Percentiles rank a stretch among this genome's conserved stretches.
Conservation (phyloP, 1,140 invertebrate species). For the Diprion similis region DNA sequence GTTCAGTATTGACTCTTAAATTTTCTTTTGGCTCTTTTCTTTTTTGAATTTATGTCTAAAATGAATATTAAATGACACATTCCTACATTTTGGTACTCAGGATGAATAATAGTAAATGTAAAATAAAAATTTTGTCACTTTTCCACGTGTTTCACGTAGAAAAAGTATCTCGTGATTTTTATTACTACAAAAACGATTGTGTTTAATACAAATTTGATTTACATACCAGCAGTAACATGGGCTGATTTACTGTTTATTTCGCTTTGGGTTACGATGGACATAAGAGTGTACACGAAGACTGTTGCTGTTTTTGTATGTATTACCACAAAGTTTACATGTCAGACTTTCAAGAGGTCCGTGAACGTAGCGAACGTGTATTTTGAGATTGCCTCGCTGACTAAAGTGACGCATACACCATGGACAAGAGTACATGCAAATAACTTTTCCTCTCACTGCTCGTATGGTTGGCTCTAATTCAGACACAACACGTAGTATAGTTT, state of each 20-base stretch:
- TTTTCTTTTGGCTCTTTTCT: neutral
- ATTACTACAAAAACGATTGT: too few relatives aligned
- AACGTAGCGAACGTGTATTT: constrained; percentile 57
- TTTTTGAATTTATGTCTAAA: neutral
- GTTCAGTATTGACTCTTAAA: neutral
- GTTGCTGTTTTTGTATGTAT: constrained; percentile 62
- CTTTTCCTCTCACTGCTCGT: constrained; percentile 54
- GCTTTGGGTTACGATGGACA: constrained; percentile 59
- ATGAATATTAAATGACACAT: neutral
- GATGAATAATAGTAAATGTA: neutral
- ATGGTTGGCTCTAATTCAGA: constrained; percentile 55
- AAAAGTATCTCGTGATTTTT: too few relatives aligned
- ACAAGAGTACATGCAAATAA: constrained; percentile 58
- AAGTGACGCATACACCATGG: constrained; percentile 60
- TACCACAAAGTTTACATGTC: constrained; percentile 58
- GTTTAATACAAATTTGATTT: constrained; percentile 19
- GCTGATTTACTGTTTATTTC: constrained; percentile 51
- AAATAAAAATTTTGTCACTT: too few relatives aligned
- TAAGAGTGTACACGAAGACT: constrained; percentile 62
- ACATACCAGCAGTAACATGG: constrained; percentile 37
- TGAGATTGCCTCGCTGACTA: constrained; percentile 59
- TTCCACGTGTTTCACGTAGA: too few relatives aligned
- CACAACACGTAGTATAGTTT: constrained; percentile 54
- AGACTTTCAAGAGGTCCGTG: constrained; percentile 59
- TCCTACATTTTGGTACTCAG: constrained; percentile 11